phyloP scores from a whole-genome alignment of 2,113 vertebrate genomes.

The Hydropotes inermis region DNA sequence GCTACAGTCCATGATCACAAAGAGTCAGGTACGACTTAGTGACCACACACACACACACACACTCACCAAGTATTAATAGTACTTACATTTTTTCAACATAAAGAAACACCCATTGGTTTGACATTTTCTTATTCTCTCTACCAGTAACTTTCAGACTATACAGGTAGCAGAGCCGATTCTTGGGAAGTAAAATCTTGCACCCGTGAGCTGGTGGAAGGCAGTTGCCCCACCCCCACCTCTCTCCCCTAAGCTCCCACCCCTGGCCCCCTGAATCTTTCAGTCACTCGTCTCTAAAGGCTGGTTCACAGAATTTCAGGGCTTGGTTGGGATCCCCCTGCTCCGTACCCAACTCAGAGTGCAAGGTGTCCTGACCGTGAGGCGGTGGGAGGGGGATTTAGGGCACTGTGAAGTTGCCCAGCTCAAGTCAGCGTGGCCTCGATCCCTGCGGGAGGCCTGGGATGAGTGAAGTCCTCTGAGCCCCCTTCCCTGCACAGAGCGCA shows the following conservation, averaged over 20 bases:
- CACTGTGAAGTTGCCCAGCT: background rate
- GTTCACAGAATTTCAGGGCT: background rate
- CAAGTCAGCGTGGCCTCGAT: fast-evolving
- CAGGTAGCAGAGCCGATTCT: background rate
- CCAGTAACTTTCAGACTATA: background rate
- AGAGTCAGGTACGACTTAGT: background rate
- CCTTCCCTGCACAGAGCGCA: fast-evolving
- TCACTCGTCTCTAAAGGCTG: background rate
- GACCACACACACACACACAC: background rate
- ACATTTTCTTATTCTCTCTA: background rate
- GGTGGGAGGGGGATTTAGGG: too few relatives aligned
- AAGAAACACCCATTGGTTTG: background rate
- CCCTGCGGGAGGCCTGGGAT: background rate
- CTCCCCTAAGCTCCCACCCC: background rate
- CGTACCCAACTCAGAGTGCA: too few relatives aligned
- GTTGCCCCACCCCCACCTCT: background rate
- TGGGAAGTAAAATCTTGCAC: background rate
- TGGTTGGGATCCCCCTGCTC: background rate
- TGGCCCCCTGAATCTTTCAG: background rate
- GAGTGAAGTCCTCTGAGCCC: background rate
- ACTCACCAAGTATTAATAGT: background rate
- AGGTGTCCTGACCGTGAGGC: fast-evolving
- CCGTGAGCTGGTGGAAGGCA: too few relatives aligned
- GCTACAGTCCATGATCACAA: background rate
- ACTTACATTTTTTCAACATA: background rate